Evolutionary conservation across 2,113 vertebrate genomes (phyloP).

Genomic region (Progne subis): DNA sequence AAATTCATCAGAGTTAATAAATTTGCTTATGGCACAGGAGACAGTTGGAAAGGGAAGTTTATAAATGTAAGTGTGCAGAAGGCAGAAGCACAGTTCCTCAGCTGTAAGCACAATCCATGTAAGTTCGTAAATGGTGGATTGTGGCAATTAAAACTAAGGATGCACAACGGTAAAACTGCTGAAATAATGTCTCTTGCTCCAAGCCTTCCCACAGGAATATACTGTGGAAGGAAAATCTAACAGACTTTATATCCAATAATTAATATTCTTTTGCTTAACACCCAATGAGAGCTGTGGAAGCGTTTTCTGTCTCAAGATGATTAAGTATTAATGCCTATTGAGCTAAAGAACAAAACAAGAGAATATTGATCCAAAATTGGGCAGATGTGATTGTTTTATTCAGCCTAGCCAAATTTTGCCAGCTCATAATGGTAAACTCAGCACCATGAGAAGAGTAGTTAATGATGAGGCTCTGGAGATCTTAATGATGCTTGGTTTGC

Average conservation of each 20-base stretch:
- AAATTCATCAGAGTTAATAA: conserved; percentile 40
- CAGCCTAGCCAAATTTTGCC: neutral
- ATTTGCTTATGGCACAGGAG: conserved; percentile 14
- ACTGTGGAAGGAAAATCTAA: conserved; percentile 28
- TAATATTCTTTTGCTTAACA: conserved; percentile 7
- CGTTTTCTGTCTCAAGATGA: conserved; percentile 34
- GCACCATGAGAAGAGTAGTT: neutral
- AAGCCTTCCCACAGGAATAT: conserved; percentile 13
- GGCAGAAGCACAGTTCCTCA: neutral
- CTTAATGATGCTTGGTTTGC: conserved; percentile 43
- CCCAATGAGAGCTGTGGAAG: conserved; percentile 1
- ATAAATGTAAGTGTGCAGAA: conserved; percentile 27
- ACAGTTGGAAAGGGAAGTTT: neutral
- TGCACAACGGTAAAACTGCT: conserved; percentile 32
- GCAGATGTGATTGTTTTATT: conserved; percentile 1
- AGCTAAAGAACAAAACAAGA: conserved; percentile 17
- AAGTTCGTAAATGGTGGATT: neutral
- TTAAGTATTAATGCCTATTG: conserved; percentile 43
- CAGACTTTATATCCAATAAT: neutral
- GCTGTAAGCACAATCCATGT: conserved; percentile 47
- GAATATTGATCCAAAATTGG: conserved; percentile 32
- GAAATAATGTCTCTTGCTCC: conserved; percentile 33
- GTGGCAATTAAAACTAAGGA: conserved; percentile 53
- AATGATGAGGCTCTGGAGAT: conserved; percentile 37
- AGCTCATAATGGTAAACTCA: neutral